Percentiles rank a stretch among this genome's conserved stretches.
Evolutionary conservation across 1,140 invertebrate species (phyloP).

Genomic region (Apolygus lucorum): DNA sequence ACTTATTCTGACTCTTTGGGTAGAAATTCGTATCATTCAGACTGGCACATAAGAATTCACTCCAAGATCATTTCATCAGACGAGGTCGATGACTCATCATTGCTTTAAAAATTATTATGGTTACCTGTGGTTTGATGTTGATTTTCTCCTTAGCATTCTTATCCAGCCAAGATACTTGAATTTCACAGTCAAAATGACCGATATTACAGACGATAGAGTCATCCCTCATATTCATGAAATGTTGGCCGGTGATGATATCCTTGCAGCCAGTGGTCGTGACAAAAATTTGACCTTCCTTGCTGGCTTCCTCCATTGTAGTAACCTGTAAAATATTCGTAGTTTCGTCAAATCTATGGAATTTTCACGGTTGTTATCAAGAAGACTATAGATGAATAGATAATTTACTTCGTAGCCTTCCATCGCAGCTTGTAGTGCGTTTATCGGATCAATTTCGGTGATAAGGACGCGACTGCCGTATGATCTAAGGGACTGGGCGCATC

Average conservation of each 20-base stretch:
- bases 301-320: conserved; percentile 95
- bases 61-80: too few species aligned
- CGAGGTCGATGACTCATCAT: too few species aligned
- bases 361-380: too few species aligned
- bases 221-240: conserved; percentile 88
- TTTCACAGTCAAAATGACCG: conserved; percentile 98
- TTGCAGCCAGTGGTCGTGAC: conserved; percentile 97
- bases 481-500: conserved; percentile 89
- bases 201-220: conserved; percentile 99
- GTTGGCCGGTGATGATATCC: conserved; percentile 80
- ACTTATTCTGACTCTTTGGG: too few species aligned
- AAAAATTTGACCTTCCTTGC: conserved; percentile 84
- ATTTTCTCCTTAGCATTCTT: conserved; percentile 84
- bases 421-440: conserved; percentile 94
- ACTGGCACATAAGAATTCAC: too few species aligned
- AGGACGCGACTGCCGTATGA: conserved; percentile 94
- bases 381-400: conserved; percentile 18
- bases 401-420: conserved; percentile 91
- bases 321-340: conserved; percentile 59
- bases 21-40: too few species aligned
- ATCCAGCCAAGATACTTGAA: conserved; percentile 93
- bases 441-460: conserved; percentile 98
- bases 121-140: conserved; percentile 96
- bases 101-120: too few species aligned
- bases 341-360: too few species aligned